Percentiles rank a stretch among this genome's conserved stretches.
Conservation (phyloP, 2,797 vertebrate genomes). For the Cossypha heuglini region DNA sequence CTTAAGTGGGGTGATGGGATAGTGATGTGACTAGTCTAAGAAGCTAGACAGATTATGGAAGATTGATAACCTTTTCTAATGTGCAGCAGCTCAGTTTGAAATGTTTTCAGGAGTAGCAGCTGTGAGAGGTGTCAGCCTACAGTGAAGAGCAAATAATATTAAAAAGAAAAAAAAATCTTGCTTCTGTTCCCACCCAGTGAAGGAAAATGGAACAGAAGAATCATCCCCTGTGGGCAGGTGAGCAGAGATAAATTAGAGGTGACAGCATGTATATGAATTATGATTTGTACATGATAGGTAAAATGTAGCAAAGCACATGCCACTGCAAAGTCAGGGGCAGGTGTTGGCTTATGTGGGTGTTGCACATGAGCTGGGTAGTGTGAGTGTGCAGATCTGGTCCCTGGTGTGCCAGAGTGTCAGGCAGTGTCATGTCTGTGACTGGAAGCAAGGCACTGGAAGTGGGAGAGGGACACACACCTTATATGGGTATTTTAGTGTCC, state of each 20-base stretch:
- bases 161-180: background rate
- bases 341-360: rapidly evolving
- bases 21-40: background rate
- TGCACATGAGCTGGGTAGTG: background rate
- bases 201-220: background rate
- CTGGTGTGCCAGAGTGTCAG: background rate
- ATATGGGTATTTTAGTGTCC: background rate
- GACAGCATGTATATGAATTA: background rate
- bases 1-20: background rate
- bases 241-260: background rate
- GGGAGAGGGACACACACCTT: rapidly evolving
- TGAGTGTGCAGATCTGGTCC: background rate
- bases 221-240: rapidly evolving
- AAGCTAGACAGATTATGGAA: background rate
- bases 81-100: background rate
- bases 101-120: background rate
- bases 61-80: background rate
- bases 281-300: background rate
- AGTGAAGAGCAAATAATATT: background rate
- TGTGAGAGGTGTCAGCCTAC: background rate
- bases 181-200: background rate
- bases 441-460: background rate
- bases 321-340: background rate
- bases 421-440: background rate
- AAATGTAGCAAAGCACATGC: rapidly evolving